Conservation (phyloP, 1,140 invertebrate species). For the Oscheius sp. region DNA sequence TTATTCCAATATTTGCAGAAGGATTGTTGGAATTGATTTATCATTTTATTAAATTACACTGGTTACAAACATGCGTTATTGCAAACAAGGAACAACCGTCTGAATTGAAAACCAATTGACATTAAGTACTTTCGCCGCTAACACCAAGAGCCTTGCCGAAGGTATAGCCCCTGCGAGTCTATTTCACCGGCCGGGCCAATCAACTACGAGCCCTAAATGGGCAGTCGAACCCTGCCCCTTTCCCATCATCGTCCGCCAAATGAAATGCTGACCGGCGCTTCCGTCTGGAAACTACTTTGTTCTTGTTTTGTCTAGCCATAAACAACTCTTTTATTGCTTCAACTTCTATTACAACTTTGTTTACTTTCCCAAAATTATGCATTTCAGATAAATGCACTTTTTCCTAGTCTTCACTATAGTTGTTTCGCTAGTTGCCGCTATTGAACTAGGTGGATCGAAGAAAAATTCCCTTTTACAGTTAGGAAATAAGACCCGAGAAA, state of each 20-base stretch:
- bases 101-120: no score
- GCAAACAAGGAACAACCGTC: no score
- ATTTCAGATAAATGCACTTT: no score
- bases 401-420: background rate
- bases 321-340: background rate
- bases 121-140: no score
- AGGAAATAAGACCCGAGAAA: background rate
- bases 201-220: slow-evolving; percentile 5
- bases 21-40: no score
- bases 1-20: no score
- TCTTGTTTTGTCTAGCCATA: background rate
- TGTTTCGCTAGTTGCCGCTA: background rate
- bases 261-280: background rate
- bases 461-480: background rate
- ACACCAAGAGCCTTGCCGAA: no score
- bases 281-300: background rate
- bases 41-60: no score
- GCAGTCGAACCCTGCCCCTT: background rate
- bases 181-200: background rate
- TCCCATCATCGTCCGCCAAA: slow-evolving; percentile 5
- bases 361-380: no score
- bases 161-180: background rate
- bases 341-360: no score
- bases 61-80: no score
- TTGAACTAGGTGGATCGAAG: background rate